Evolutionary conservation across 2,888 invertebrate genomes (phyloP).

Genomic region (Diarsia brunnea): DNA sequence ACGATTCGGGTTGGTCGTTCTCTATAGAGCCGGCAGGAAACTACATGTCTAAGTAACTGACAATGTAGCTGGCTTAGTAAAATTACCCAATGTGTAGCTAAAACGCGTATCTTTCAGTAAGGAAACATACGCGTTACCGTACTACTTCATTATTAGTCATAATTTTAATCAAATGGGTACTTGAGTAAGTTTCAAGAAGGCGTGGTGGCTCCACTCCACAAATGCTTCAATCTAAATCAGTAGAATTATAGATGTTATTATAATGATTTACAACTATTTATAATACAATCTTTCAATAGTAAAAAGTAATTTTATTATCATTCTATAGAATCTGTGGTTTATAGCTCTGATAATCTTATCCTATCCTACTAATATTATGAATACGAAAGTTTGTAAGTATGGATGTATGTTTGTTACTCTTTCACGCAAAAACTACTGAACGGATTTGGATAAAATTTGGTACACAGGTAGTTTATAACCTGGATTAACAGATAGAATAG

Average conservation of each 20-base stretch:
- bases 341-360: not conserved
- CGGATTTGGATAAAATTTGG: too few relatives aligned
- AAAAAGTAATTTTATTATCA: not conserved
- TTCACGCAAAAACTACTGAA: too few relatives aligned
- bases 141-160: constrained; percentile 10
- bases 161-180: constrained; percentile 4
- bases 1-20: too few relatives aligned
- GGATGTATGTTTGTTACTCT: too few relatives aligned
- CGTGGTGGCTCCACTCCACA: not conserved
- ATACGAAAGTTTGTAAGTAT: too few relatives aligned
- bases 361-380: too few relatives aligned
- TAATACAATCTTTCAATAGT: not conserved
- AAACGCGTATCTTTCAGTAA: not conserved
- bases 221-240: not conserved
- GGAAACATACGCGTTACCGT: not conserved
- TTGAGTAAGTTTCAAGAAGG: constrained; percentile 18
- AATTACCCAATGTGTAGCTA: not conserved
- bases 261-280: not conserved
- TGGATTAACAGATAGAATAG: too few relatives aligned
- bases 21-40: not conserved
- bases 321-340: not conserved
- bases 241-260: not conserved
- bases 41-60: not conserved
- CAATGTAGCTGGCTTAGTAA: not conserved
- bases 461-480: too few relatives aligned